Evolutionary conservation across 2,797 vertebrate genomes (phyloP), one percentile per base, ranked within the genome.

Genomic region (Carduelis carduelis): DNA sequence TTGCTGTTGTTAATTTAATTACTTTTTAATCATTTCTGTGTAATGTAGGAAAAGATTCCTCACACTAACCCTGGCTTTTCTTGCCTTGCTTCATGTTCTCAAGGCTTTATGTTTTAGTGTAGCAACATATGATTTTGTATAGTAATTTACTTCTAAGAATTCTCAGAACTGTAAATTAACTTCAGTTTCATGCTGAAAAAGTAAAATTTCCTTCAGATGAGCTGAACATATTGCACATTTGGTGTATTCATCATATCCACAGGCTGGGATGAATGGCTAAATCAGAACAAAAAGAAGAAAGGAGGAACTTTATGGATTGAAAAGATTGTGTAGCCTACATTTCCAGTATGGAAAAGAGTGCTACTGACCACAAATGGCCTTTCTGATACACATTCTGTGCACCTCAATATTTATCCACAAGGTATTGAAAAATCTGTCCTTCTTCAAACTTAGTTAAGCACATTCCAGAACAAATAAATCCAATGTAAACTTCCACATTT

Each of bases 381-480:
- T 70, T 61, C 8, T 60, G 20, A 9, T 43, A 10, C 3, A 15
- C 32, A 30, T 83, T 34, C 7, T 70, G 4, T 60, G n/a, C 43
- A 12, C 75, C 14, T 47, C 43, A 83, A 12, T 70, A 69, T 83
- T 83, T 79, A 82, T 76, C 72, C 50, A 77, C 17, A 78, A 63
- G 21, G 28, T 88, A 53, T 19, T 57, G 32, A 66, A 81, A 76
- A 88, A 72, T 6, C 16, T 72, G 39, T 65, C 56, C 46, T 86
- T 66, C 46, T 87, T 85, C 85, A 91, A 57, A 68, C 21, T 91
- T 89, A 87, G 76, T 87, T 81, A 80, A 77, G 30, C 37, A 35
- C 44, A 75, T 72, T 94, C 46, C 82, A 94, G 64, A 79, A 19
- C 56, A 96, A 87, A 91, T 43, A 88, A 86, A 84, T 87, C 79